phyloP scores from a whole-genome alignment of 2,888 invertebrate species.

The Platerodrilus igneus region DNA sequence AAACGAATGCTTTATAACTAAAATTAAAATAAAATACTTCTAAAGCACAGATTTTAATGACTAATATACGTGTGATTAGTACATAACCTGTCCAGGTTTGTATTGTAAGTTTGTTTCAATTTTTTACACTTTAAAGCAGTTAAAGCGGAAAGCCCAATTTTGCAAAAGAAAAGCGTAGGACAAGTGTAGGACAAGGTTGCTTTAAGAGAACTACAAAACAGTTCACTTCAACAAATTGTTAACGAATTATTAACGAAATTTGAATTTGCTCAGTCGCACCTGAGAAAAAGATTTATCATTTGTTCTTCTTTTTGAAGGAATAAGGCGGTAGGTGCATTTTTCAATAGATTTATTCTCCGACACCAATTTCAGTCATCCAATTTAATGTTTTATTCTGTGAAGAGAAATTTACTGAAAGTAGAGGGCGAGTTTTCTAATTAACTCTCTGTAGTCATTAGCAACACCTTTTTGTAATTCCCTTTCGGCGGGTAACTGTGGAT shows the following conservation, averaged over 20 bases:
- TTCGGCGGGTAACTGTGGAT: no score
- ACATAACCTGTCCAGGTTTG: no score
- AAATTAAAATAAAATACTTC: no score
- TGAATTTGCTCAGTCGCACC: not conserved
- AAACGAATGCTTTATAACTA: no score
- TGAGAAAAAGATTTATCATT: not conserved
- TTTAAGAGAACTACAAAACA: not conserved
- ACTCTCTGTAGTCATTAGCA: conserved; percentile 4
- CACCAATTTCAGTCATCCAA: conserved; percentile 7
- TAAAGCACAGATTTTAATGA: no score
- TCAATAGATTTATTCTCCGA: conserved; percentile 9
- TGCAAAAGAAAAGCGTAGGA: conserved; percentile 1
- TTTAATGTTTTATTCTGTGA: conserved; percentile 8
- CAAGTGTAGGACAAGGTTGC: no score
- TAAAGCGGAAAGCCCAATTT: conserved; percentile 1
- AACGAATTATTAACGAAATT: no score
- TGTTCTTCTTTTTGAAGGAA: conserved; percentile 7
- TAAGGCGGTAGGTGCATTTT: conserved; percentile 2
- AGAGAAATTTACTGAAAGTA: conserved; percentile 5
- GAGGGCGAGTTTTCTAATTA: conserved; percentile 2
- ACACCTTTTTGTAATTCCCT: conserved; percentile 5
- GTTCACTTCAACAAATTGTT: not conserved
- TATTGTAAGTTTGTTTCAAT: not conserved
- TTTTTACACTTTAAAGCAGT: not conserved
- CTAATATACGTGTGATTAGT: not conserved